Conservation (phyloP, 2,888 invertebrate genomes). For the Drosophila picticornis region DNA sequence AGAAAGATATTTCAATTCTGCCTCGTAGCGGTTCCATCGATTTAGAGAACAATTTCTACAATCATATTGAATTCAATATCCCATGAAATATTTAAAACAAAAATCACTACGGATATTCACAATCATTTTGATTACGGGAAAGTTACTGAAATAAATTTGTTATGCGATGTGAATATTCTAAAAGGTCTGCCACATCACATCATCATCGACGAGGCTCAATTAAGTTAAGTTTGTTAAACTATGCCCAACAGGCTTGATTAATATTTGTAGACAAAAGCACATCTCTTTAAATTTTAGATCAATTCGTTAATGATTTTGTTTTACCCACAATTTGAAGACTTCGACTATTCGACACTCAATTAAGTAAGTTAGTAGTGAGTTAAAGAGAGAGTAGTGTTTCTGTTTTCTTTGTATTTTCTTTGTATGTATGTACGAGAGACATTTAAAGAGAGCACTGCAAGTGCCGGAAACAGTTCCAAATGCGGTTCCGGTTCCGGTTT, state of each 20-base stretch:
- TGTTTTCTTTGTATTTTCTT: conserved; percentile 13
- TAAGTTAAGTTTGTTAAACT: conserved; percentile 23
- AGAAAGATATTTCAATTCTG: background rate
- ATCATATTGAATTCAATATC: background rate
- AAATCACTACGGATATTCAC: conserved; percentile 2
- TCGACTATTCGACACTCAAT: conserved; percentile 44
- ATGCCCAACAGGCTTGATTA: conserved; percentile 29
- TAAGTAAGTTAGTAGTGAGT: conserved; percentile 37
- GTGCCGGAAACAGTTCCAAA: conserved; percentile 27
- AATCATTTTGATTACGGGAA: background rate
- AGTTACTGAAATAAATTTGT: background rate
- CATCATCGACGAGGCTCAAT: conserved; percentile 35
- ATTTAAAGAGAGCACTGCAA: conserved; percentile 69
- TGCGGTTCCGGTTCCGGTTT: conserved; percentile 13
- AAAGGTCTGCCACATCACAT: conserved; percentile 5
- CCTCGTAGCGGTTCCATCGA: background rate
- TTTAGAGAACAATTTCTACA: background rate
- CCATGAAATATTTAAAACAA: background rate
- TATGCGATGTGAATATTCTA: background rate
- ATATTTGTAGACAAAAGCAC: conserved; percentile 5
- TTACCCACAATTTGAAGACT: conserved; percentile 17
- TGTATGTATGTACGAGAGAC: conserved; percentile 53
- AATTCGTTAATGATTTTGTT: conserved; percentile 15
- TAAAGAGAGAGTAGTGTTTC: conserved; percentile 30
- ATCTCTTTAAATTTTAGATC: conserved; percentile 41